Percentiles rank a stretch among this genome's conserved stretches.
These are phyloP conservation scores for Eupsittula cactorum DNA, from an alignment of 2,113 vertebrate species.

Conservation along the genomic window DNA sequence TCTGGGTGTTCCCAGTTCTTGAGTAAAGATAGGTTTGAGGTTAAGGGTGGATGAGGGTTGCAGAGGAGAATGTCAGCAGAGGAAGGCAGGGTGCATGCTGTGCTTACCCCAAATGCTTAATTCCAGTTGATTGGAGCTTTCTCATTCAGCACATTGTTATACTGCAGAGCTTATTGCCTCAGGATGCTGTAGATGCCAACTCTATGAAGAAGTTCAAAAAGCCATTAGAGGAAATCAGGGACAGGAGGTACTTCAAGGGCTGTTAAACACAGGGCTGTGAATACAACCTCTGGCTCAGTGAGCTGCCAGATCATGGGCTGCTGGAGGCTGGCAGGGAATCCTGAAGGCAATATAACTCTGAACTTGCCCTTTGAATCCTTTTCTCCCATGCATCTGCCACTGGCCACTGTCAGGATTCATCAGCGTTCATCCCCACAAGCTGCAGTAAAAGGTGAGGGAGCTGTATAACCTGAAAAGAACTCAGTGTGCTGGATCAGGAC, in stretches of 20 bases:
- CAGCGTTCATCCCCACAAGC: not conserved
- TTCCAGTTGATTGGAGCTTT: not conserved
- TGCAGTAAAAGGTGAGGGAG: not conserved
- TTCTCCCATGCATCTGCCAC: not conserved
- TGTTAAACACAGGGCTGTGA: not conserved
- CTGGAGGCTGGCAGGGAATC: not conserved
- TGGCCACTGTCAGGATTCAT: not conserved
- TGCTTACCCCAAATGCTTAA: not conserved
- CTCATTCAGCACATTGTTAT: not conserved
- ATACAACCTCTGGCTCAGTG: not conserved
- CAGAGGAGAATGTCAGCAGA: not conserved
- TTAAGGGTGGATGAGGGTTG: not conserved
- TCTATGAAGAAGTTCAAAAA: not conserved
- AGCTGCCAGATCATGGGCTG: not conserved
- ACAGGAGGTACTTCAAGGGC: constrained; percentile 39
- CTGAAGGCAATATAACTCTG: not conserved
- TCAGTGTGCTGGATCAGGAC: not conserved
- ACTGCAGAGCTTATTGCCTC: not conserved
- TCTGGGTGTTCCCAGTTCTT: not conserved
- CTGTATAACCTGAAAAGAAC: not conserved
- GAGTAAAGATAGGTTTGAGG: not conserved
- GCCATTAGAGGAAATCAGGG: not conserved
- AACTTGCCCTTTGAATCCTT: not conserved
- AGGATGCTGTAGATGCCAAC: not conserved
- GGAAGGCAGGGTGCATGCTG: not conserved